Base-by-base conservation (phyloP, 2,888 invertebrate genomes). In the Bugula neritina region DNA sequence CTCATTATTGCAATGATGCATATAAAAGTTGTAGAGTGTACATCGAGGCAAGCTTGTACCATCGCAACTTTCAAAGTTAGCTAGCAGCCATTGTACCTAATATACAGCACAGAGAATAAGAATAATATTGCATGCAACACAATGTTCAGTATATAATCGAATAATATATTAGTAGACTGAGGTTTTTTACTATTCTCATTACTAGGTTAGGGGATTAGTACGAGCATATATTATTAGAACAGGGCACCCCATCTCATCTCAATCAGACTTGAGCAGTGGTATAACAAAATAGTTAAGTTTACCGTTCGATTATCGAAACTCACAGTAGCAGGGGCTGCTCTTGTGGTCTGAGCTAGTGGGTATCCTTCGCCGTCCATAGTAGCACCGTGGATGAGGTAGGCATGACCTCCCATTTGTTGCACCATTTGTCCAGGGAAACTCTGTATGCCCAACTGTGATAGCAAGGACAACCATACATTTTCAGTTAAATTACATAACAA, bases 11-110 rank as follows among this genome's bases (percentile, higher is more conserved):
- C 96, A 97, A 85, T 97, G 96, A 27, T 93, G 90, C 78, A 94
- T 88, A 84, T 97, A 97, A 86, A 97, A 95, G 79, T 92, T 91
- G 86, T 97, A 97, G 52, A 96, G 88, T 0, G 94, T 94, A n/a
- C 94, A 94, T 58, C 96, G 89, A 1, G 94, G 94, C 72, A 93
- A 77, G 52, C 92, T 92, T 35, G 93, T 92, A 29, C 90, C 90
- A 82, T 96, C 95, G 1, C 94, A 93, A 55, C 93, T 93, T 87
- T 97, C 96, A 85, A 96, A 97, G 87, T 96, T 93, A 83, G 94
- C 93, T 81, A 94, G 87, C 78, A 96, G 88, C 96, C 96, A 97
- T 55, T 72, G 71, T 21, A 72, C 70, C 71, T 71, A 25, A n/a
- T n/a, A n/a, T n/a, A n/a, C n/a, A n/a, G 5, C 10, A 13, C 21